These are phyloP conservation scores for Phortica variegata DNA, from an alignment of 1,140 invertebrate species.

Conservation along the genomic window DNA sequence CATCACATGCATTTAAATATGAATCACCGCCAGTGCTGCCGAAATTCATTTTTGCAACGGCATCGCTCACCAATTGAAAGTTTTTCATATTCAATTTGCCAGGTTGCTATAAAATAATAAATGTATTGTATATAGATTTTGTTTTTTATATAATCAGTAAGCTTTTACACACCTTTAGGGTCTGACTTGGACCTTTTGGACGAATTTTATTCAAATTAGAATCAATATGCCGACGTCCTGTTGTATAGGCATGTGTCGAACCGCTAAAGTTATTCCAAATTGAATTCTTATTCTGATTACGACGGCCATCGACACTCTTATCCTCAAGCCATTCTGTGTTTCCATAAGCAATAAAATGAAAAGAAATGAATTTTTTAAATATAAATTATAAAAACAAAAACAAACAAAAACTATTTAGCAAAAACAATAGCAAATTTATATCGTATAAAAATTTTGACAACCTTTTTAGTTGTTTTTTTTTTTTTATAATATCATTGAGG, in stretches of 20 bases:
- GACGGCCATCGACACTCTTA: constrained; percentile 40
- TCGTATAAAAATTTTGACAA: too few species aligned
- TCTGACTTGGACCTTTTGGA: constrained; percentile 76
- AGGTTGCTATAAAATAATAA: constrained; percentile 64
- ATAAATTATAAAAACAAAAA: too few species aligned
- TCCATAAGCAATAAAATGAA: background rate
- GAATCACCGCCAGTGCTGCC: constrained; percentile 57
- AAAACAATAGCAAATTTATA: too few species aligned
- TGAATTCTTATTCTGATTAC: constrained; percentile 57
- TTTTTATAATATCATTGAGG: too few species aligned
- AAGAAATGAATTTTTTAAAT: background rate
- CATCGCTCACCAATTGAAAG: constrained; percentile 83
- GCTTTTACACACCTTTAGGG: constrained; percentile 66
- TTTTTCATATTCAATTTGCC: constrained; percentile 89
- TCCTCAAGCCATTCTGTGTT: constrained; percentile 51
- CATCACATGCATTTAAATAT: constrained; percentile 39
- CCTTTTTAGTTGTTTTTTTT: too few species aligned
- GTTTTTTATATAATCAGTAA: background rate
- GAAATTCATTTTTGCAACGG: constrained; percentile 72
- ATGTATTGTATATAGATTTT: background rate
- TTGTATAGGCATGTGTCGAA: constrained; percentile 76
- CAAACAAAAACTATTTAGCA: too few species aligned
- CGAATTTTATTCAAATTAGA: constrained; percentile 62
- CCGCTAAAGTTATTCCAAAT: constrained; percentile 66
- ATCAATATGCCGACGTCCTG: constrained; percentile 65